A percentile compares a stretch with the other conserved stretches of the same genome.
Conservation (phyloP, 2,113 vertebrate genomes). For the Brachyhypopomus occidentalis region DNA sequence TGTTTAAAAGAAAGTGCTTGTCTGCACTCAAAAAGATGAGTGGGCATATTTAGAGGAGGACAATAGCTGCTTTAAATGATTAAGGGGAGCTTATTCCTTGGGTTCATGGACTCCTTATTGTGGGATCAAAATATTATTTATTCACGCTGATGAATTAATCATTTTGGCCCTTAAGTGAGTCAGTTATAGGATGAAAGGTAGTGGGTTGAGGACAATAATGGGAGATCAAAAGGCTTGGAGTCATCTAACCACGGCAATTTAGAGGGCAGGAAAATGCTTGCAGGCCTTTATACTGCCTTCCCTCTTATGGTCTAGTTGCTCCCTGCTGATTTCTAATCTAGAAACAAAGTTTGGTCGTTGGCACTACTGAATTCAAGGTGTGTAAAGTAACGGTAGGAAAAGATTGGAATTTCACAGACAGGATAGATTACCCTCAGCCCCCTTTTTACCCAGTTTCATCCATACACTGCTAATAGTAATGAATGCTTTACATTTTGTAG, state of each 20-base stretch:
- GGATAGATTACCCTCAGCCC: not conserved
- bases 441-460: not conserved
- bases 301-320: not conserved
- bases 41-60: slow-evolving; percentile 30
- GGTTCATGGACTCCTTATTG: slow-evolving; percentile 30
- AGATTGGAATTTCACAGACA: not conserved
- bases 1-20: slow-evolving; percentile 16
- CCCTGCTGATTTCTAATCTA: not conserved
- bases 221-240: slow-evolving; percentile 55
- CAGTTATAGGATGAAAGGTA: slow-evolving; percentile 63
- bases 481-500: not conserved
- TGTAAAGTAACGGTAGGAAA: not conserved
- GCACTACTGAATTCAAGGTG: not conserved
- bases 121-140: slow-evolving; percentile 49
- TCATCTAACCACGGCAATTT: slow-evolving; percentile 38
- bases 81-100: slow-evolving; percentile 39
- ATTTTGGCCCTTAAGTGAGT: slow-evolving; percentile 50
- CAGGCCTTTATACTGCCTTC: not conserved
- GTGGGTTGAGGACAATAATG: slow-evolving; percentile 51
- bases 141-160: slow-evolving; percentile 38
- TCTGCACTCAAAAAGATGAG: slow-evolving; percentile 16
- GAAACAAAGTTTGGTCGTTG: not conserved
- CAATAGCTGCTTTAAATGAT: slow-evolving; percentile 24
- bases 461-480: not conserved
- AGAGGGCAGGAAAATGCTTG: not conserved